These are phyloP conservation scores for Tetropium fuscum DNA, from an alignment of 2,888 invertebrate genomes.

Conservation along the genomic window DNA sequence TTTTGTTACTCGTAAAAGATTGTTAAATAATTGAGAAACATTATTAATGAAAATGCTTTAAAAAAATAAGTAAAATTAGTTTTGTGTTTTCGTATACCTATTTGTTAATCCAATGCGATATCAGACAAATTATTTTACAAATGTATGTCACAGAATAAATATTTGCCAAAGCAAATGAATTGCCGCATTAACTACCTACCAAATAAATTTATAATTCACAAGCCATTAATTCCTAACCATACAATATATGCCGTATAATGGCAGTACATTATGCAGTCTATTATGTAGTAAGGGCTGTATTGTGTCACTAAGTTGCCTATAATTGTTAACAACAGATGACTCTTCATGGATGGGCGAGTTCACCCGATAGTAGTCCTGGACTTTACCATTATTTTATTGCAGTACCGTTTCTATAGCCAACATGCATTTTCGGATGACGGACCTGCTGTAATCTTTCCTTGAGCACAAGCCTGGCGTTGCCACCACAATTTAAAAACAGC, in stretches of 20 bases:
- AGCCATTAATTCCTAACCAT: constrained; percentile 62
- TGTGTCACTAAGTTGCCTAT: constrained; percentile 66
- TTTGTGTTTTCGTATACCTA: too few relatives aligned
- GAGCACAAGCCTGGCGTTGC: constrained; percentile 2
- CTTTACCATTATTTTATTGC: constrained; percentile 27
- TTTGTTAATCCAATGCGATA: too few relatives aligned
- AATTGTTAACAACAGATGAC: constrained; percentile 66
- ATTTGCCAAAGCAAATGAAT: constrained; percentile 43
- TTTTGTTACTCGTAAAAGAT: too few relatives aligned
- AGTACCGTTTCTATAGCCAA: not conserved
- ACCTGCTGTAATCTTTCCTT: constrained; percentile 10
- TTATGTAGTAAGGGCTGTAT: constrained; percentile 63
- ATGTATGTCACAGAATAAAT: constrained; percentile 30
- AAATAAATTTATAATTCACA: constrained; percentile 65
- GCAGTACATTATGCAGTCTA: constrained; percentile 62
- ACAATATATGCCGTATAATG: constrained; percentile 60
- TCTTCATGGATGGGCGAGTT: constrained; percentile 58
- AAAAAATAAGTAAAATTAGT: too few relatives aligned
- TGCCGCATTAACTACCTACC: constrained; percentile 49
- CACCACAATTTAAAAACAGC: constrained; percentile 22
- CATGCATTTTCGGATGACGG: not conserved
- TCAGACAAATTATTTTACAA: too few relatives aligned
- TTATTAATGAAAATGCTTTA: too few relatives aligned
- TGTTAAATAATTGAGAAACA: too few relatives aligned
- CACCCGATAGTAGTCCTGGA: constrained; percentile 11